Conservation (phyloP, 2,888 invertebrate species). For the Phymatocera aterrima region DNA sequence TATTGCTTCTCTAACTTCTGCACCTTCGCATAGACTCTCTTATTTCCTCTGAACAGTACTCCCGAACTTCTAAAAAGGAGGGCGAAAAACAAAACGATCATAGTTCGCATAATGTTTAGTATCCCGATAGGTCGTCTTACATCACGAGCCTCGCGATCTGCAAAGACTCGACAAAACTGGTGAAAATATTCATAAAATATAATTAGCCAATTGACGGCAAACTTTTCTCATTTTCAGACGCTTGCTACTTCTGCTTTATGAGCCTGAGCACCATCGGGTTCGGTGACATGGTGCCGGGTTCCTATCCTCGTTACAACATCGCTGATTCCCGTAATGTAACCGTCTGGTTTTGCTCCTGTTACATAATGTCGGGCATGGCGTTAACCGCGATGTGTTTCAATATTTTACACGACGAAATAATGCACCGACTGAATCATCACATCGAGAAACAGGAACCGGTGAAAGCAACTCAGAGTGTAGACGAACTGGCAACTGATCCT, state of each 20-base stretch:
- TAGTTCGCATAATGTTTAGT: not conserved
- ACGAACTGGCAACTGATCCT: conserved; percentile 81
- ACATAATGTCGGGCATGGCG: conserved; percentile 91
- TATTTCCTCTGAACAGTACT: too few relatives aligned
- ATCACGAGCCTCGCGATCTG: not conserved
- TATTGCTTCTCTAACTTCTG: too few relatives aligned
- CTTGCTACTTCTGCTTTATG: conserved; percentile 94
- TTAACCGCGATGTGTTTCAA: conserved; percentile 94
- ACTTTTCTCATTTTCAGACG: conserved; percentile 67
- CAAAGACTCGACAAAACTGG: not conserved
- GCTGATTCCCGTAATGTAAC: conserved; percentile 81
- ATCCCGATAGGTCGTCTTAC: not conserved
- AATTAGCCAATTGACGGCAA: conserved; percentile 23
- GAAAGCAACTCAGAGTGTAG: conserved; percentile 81
- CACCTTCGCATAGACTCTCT: too few relatives aligned
- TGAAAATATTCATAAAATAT: not conserved
- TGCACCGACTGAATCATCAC: conserved; percentile 87
- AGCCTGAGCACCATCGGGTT: conserved; percentile 95
- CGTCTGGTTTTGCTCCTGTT: conserved; percentile 92
- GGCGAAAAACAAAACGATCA: not conserved
- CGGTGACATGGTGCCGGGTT: conserved; percentile 89
- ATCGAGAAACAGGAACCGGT: conserved; percentile 79
- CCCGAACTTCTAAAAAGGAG: not conserved
- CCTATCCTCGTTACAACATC: conserved; percentile 78
- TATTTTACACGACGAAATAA: conserved; percentile 91